phyloP scores from a whole-genome alignment of 30 jellyfish, hydroid and myxozoan species.

The Rhopilema esculentum region DNA sequence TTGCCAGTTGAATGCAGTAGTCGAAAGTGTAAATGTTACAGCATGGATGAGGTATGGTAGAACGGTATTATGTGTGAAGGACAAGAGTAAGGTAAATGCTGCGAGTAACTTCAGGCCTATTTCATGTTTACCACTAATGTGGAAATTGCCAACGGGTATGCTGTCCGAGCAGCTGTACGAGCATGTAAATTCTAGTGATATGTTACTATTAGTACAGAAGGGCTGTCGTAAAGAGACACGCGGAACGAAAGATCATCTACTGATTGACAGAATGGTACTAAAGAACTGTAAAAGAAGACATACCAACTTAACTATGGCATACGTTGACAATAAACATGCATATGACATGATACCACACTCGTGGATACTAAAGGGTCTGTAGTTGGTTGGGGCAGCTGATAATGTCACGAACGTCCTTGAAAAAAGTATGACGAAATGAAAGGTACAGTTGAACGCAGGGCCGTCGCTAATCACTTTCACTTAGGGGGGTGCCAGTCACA shows the following conservation, averaged over 20 bases:
- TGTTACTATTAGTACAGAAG: constrained; percentile 1
- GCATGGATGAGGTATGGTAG: constrained; percentile 24
- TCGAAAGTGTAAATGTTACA: neutral
- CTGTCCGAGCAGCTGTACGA: neutral
- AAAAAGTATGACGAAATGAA: constrained; percentile 7
- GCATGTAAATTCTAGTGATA: neutral
- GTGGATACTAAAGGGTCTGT: constrained; percentile 18
- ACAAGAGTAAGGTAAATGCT: constrained; percentile 1
- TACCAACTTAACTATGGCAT: constrained; percentile 15
- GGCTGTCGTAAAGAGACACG: neutral
- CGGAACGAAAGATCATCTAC: constrained; percentile 38
- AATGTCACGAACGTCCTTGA: constrained; percentile 1
- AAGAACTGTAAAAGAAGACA: constrained; percentile 11
- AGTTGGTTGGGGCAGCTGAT: constrained; percentile 20
- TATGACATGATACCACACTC: constrained; percentile 27
- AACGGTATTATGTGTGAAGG: constrained; percentile 11
- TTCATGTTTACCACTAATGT: constrained; percentile 5
- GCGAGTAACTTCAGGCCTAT: constrained; percentile 26
- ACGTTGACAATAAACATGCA: constrained; percentile 33
- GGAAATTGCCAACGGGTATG: constrained; percentile 3
- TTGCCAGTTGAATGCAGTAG: neutral
- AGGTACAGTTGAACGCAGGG: constrained; percentile 9
- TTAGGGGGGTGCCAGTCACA: too few species aligned
- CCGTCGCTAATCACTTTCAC: too few species aligned
- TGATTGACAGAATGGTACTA: constrained; percentile 9